phyloP scores from a whole-genome alignment of 2,797 vertebrate species.

The Bryconaethiops microstoma region DNA sequence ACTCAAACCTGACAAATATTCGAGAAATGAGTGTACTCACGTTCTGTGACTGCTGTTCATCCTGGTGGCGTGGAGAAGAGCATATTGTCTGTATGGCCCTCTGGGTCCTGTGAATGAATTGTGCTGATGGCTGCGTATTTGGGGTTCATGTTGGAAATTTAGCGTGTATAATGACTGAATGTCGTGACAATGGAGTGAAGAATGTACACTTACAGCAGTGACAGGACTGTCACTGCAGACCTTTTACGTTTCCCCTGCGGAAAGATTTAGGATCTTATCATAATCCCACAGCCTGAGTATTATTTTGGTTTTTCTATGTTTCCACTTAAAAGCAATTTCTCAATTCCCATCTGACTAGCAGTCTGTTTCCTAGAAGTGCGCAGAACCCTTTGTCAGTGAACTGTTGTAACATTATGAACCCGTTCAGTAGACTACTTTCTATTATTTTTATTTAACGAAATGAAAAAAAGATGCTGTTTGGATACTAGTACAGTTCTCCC shows the following conservation, averaged over 20 bases:
- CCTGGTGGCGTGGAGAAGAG: neutral
- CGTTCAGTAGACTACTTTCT: neutral
- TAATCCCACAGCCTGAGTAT: neutral
- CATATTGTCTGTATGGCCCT: neutral
- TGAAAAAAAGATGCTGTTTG: neutral
- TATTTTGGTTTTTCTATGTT: neutral
- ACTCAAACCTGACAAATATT: neutral
- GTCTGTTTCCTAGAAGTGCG: neutral
- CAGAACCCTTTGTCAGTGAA: neutral
- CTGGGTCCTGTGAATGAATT: neutral
- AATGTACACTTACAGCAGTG: neutral
- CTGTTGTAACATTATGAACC: neutral
- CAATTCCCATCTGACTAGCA: neutral
- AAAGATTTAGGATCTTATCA: neutral
- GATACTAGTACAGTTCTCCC: neutral
- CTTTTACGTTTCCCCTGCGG: conserved; percentile 11
- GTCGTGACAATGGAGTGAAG: conserved; percentile 18
- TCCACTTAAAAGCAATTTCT: conserved; percentile 5
- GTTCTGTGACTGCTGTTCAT: neutral
- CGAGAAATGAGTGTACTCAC: neutral
- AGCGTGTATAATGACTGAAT: conserved; percentile 1
- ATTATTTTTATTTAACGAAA: neutral
- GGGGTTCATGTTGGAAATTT: conserved; percentile 5
- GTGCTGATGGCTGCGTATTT: neutral
- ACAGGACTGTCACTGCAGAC: neutral